phyloP scores from a whole-genome alignment of 2,888 invertebrate species.

The Pogonocherus hispidulus region DNA sequence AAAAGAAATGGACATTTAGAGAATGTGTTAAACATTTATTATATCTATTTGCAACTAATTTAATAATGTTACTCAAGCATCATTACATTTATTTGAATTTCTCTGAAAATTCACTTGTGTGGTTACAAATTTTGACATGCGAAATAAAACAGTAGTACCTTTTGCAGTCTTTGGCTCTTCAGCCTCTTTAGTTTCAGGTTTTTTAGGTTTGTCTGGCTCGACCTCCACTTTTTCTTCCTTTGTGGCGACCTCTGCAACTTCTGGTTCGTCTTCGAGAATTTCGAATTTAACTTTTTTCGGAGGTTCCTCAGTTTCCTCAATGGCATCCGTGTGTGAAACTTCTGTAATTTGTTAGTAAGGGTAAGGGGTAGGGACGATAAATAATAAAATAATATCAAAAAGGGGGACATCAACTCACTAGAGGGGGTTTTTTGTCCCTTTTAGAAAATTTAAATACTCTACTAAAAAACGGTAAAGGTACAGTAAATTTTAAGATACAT shows the following conservation, averaged over 20 bases:
- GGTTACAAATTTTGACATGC: constrained; percentile 16
- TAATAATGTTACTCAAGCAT: no score
- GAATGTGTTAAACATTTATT: neutral
- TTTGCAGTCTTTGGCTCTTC: constrained; percentile 50
- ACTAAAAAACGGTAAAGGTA: no score
- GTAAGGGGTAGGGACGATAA: constrained; percentile 10
- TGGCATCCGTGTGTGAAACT: constrained; percentile 66
- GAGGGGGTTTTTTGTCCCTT: no score
- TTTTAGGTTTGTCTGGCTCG: constrained; percentile 61
- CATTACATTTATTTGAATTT: no score
- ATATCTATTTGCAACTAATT: neutral
- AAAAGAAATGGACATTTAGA: neutral
- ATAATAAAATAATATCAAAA: no score
- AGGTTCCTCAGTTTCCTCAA: constrained; percentile 64
- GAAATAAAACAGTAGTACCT: constrained; percentile 47
- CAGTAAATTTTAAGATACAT: no score
- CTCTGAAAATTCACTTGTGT: neutral
- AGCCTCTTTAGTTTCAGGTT: constrained; percentile 60
- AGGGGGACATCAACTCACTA: no score
- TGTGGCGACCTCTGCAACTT: constrained; percentile 50
- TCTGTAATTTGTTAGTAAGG: constrained; percentile 62
- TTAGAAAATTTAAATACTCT: no score
- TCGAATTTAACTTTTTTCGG: constrained; percentile 68
- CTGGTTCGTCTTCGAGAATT: constrained; percentile 69
- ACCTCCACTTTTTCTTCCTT: constrained; percentile 59